Conservation (phyloP, 2,888 invertebrate genomes). For the Spilarctia lutea region DNA sequence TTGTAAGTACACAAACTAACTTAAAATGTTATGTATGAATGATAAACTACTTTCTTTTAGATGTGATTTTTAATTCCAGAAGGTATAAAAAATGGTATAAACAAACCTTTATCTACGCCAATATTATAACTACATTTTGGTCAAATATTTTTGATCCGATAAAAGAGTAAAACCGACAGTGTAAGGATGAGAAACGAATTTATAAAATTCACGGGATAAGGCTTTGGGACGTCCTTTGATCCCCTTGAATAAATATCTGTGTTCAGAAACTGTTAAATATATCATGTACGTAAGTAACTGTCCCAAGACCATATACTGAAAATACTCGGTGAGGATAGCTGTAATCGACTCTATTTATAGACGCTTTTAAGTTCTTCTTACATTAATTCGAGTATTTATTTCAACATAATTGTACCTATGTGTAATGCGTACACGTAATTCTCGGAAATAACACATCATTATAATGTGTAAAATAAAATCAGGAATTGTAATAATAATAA, state of each 20-base stretch:
- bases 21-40: no score
- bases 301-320: neutral
- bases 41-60: no score
- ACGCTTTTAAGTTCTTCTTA: neutral
- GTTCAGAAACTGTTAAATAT: neutral
- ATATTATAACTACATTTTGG: neutral
- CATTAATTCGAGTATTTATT: neutral
- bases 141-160: neutral
- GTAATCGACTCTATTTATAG: neutral
- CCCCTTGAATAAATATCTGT: slow-evolving; percentile 10
- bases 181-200: slow-evolving; percentile 12
- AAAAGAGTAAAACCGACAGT: slow-evolving; percentile 3
- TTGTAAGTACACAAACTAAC: no score
- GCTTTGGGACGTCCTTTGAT: slow-evolving; percentile 2
- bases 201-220: slow-evolving; percentile 9
- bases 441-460: neutral
- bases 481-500: no score
- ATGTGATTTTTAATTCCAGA: neutral
- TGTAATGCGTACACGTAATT: neutral
- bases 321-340: neutral
- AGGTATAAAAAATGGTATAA: neutral
- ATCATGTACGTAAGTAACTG: neutral
- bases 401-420: neutral
- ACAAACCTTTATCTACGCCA: neutral
- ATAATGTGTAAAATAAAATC: neutral